These are phyloP conservation scores for Melanotaenia nigrans DNA, from an alignment of 2,797 vertebrate genomes.

Conservation along the genomic window DNA sequence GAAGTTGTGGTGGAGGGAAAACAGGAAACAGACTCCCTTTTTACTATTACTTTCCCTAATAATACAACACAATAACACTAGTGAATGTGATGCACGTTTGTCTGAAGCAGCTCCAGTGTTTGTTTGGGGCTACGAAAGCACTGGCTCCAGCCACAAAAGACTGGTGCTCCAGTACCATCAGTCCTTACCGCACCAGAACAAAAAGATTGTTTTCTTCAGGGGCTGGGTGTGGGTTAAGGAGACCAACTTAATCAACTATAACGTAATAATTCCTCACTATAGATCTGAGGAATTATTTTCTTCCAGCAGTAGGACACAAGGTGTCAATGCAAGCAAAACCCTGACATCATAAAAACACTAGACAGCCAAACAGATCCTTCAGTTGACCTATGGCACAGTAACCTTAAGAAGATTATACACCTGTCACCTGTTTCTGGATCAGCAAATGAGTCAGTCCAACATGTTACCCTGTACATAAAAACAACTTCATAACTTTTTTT, in stretches of 20 bases:
- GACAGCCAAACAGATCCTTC: constrained; percentile 50
- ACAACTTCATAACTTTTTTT: neutral
- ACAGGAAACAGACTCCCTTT: neutral
- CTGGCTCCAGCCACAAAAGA: too few relatives aligned
- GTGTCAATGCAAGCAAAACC: constrained; percentile 48
- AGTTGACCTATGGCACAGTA: constrained; percentile 34
- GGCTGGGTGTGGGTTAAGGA: too few relatives aligned
- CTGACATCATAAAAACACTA: constrained; percentile 33
- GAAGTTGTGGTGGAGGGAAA: neutral
- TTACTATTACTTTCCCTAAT: neutral
- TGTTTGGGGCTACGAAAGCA: too few relatives aligned
- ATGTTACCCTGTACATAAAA: neutral
- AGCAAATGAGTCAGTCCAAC: neutral
- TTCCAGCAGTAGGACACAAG: constrained; percentile 45
- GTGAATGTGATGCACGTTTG: neutral
- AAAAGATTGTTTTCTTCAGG: too few relatives aligned
- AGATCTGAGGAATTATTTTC: constrained; percentile 47
- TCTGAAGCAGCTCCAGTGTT: neutral
- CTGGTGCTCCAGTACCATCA: neutral
- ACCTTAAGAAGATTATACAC: constrained; percentile 42
- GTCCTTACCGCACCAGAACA: too few relatives aligned
- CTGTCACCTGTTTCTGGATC: constrained; percentile 24
- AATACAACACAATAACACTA: neutral
- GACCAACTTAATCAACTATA: too few relatives aligned
- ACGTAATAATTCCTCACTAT: too few relatives aligned